Evolutionary conservation across 1,140 invertebrate species (phyloP), one percentile per base, ranked within the genome.

Genomic region (Drosophila fuyamai): DNA sequence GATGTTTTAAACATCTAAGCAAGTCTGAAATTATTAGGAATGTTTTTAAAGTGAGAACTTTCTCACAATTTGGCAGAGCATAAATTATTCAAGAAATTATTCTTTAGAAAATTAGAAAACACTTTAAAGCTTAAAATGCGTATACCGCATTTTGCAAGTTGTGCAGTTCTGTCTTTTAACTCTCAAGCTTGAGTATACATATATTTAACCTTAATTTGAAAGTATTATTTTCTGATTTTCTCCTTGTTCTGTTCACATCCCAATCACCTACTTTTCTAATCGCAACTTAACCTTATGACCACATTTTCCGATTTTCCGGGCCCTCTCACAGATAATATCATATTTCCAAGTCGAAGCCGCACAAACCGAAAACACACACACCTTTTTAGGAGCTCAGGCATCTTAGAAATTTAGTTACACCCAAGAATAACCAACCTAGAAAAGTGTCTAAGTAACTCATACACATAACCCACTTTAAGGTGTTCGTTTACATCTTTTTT

Each of bases 401-500:
- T 71, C 50, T 70, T 71, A 23, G 43, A 71, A 70, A 57, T 43
- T 71, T 71, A 71, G 65, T 56, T 76, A 55, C 54, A 67, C 62
- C 53, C 73, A 54, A 51, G 50, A 51, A n/a, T 41, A 75, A 54
- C 53, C 71, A 63, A 48, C 60, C 73, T 56, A 66, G 29, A 58
- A 74, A 51, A 61, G 74, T 77, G 62, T 55, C 48, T 50, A 73
- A 86, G 82, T 85, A 86, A 85, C 81, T 81, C 75, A 60, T 68
- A 68, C 58, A 79, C 29, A 65, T 76, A 66, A 82, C 58, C 71
- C 73, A 77, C 74, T 81, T 88, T 76, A 72, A 77, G 75, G 83
- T 86, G 82, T 83, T 88, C 71, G 82, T 54, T 86, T 86, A 79
- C 83, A 82, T 79, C 75, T 82, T 75, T 63, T 86, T 75, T 61